phyloP scores from a whole-genome alignment of 2,888 invertebrate species.

The Drosophila suboccidentalis region DNA sequence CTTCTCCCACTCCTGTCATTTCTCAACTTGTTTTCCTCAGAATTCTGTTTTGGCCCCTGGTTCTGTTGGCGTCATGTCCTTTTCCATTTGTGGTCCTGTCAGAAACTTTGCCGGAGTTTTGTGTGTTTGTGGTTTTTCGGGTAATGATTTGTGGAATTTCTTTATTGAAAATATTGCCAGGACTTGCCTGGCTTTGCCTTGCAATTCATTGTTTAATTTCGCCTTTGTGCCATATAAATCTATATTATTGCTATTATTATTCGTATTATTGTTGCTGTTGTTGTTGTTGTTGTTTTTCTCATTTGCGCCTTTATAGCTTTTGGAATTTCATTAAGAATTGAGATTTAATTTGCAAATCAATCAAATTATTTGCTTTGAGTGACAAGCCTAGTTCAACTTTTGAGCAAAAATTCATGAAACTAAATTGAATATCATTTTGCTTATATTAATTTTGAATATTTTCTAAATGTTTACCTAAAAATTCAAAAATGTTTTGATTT shows the following conservation, averaged over 20 bases:
- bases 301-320: constrained; percentile 39
- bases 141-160: constrained; percentile 76
- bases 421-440: background rate
- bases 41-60: constrained; percentile 18
- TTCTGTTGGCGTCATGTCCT: constrained; percentile 35
- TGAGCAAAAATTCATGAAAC: constrained; percentile 8
- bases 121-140: constrained; percentile 55
- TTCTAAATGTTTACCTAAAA: background rate
- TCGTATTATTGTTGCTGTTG: constrained; percentile 15
- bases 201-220: constrained; percentile 40
- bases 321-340: constrained; percentile 38
- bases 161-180: constrained; percentile 58
- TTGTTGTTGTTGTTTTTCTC: constrained; percentile 1
- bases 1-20: background rate
- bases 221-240: constrained; percentile 23
- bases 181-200: background rate
- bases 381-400: background rate
- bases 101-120: constrained; percentile 56
- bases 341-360: constrained; percentile 19
- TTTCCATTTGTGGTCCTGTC: constrained; percentile 41
- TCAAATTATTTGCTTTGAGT: constrained; percentile 19
- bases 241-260: constrained; percentile 43
- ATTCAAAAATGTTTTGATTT: background rate
- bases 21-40: constrained; percentile 38
- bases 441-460: background rate